Percentiles rank a stretch among this genome's conserved stretches.
Evolutionary conservation across 2,888 invertebrate genomes (phyloP).

Genomic region (Drosophila gaucha): DNA sequence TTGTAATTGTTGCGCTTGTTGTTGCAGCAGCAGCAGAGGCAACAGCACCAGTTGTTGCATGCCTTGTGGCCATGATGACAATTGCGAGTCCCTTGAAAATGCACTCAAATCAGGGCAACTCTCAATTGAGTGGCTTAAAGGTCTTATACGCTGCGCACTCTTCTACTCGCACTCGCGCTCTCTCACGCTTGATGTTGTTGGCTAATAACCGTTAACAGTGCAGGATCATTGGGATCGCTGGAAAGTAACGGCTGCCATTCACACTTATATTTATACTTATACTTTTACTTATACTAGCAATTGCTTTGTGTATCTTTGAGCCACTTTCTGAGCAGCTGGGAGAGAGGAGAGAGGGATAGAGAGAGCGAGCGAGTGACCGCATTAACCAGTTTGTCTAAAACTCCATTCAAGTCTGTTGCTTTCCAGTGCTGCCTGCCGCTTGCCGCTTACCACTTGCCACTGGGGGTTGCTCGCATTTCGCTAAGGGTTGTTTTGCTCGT

Average conservation of each 20-base stretch:
- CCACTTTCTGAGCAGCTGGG: background rate
- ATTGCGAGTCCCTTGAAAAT: conserved; percentile 6
- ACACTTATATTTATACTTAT: background rate
- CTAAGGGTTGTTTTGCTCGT: conserved; percentile 32
- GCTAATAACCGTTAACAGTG: background rate
- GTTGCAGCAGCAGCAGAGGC: conserved; percentile 1
- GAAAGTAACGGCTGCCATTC: too few relatives aligned
- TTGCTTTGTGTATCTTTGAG: conserved; percentile 22
- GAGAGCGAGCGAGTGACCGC: conserved; percentile 22
- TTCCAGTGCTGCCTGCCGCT: conserved; percentile 38
- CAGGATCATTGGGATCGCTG: conserved; percentile 47
- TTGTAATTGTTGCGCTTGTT: background rate
- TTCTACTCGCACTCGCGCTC: background rate
- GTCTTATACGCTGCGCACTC: background rate
- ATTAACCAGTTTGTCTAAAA: conserved; percentile 28
- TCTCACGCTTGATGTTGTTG: background rate
- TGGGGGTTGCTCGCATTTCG: conserved; percentile 39
- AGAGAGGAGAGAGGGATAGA: background rate
- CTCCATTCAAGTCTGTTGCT: conserved; percentile 35
- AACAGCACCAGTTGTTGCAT: conserved; percentile 10
- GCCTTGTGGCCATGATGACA: conserved; percentile 30
- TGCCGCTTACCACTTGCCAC: conserved; percentile 4
- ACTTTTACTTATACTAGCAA: background rate
- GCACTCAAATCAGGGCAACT: conserved; percentile 4
- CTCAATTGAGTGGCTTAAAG: conserved; percentile 3